phyloP scores from a whole-genome alignment of 2,113 vertebrate genomes.

The Anser brachyrhynchus region DNA sequence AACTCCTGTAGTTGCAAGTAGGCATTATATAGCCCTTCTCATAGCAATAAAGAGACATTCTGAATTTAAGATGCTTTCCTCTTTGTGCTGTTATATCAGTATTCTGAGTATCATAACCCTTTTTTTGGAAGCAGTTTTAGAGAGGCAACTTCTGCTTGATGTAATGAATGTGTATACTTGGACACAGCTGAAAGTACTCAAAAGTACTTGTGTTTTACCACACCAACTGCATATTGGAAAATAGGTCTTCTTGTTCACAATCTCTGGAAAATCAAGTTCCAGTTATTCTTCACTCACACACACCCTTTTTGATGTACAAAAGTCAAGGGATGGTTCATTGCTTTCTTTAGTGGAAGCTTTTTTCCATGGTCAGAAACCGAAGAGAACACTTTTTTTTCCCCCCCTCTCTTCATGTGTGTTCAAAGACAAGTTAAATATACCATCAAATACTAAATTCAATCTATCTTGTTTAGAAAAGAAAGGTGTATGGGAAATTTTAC shows the following conservation, averaged over 20 bases:
- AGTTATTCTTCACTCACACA: background rate
- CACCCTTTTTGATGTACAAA: background rate
- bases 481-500: background rate
- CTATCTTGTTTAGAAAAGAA: background rate
- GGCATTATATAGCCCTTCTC: background rate
- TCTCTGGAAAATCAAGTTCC: background rate
- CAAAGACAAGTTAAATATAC: background rate
- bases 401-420: background rate
- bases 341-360: background rate
- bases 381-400: background rate
- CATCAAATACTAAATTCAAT: background rate
- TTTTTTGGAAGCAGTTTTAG: background rate
- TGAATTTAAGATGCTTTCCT: background rate
- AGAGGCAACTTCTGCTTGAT: background rate
- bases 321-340: background rate
- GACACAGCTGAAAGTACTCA: background rate
- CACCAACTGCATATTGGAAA: background rate
- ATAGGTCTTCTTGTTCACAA: background rate
- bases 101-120: background rate
- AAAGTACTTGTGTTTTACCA: background rate
- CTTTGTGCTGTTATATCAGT: background rate
- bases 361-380: background rate
- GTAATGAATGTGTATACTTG: rapidly evolving
- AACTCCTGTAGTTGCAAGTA: background rate
- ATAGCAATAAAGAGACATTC: background rate